Conservation (phyloP, 2,888 invertebrate genomes). For the Ectemnius lituratus region DNA sequence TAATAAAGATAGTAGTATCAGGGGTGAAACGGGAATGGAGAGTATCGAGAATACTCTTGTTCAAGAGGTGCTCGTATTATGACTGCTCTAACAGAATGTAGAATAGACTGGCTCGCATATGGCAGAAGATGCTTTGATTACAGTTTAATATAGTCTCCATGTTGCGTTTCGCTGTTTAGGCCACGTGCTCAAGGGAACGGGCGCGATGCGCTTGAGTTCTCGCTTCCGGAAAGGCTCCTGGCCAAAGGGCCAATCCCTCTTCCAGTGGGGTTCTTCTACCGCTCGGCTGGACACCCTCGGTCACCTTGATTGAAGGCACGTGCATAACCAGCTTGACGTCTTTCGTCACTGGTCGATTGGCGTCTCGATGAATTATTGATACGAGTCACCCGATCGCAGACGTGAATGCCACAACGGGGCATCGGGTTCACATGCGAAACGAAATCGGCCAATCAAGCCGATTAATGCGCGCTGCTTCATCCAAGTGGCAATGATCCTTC, state of each 20-base stretch:
- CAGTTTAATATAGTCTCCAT: constrained; percentile 68
- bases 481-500: not conserved
- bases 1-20: constrained; percentile 40
- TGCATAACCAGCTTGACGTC: constrained; percentile 41
- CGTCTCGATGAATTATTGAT: constrained; percentile 49
- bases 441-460: constrained; percentile 32
- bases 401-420: constrained; percentile 20
- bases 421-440: constrained; percentile 25
- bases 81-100: constrained; percentile 10
- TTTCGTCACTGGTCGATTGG: constrained; percentile 28
- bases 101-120: not conserved
- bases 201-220: constrained; percentile 10
- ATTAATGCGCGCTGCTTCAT: constrained; percentile 22
- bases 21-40: not conserved
- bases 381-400: constrained; percentile 24
- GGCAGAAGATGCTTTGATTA: constrained; percentile 46
- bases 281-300: constrained; percentile 19
- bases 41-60: constrained; percentile 3
- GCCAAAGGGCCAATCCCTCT: constrained; percentile 26
- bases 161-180: constrained; percentile 21
- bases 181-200: constrained; percentile 34
- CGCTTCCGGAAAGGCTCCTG: constrained; percentile 14
- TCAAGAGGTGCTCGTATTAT: not conserved
- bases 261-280: constrained; percentile 33
- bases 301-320: constrained; percentile 39